A percentile compares a stretch with the other conserved stretches of the same genome.
Evolutionary conservation across 1,140 invertebrate genomes (phyloP).

Genomic region (Carposina sasakii): DNA sequence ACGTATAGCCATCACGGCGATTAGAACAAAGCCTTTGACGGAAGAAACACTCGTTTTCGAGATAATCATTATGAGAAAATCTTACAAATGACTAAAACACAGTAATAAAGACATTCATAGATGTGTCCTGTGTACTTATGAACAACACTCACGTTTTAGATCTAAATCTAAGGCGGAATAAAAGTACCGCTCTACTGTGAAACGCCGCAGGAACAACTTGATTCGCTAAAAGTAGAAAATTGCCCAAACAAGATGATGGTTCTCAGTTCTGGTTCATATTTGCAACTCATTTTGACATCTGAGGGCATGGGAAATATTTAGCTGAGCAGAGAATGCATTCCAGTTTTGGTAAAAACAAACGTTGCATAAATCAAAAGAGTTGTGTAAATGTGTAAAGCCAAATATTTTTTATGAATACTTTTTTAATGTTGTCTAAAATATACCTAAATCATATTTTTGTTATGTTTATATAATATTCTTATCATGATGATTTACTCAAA

Average conservation of each 20-base stretch:
- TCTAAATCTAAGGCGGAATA: slow-evolving; percentile 63
- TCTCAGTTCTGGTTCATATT: no score
- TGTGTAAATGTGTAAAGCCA: no score
- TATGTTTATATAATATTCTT: no score
- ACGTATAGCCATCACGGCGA: slow-evolving; percentile 49
- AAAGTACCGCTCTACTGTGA: slow-evolving; percentile 61
- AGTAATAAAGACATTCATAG: slow-evolving; percentile 71
- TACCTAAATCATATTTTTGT: no score
- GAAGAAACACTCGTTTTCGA: slow-evolving; percentile 63
- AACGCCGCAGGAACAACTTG: slow-evolving; percentile 42
- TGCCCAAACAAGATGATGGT: slow-evolving; percentile 31
- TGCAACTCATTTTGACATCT: no score
- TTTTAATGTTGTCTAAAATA: no score
- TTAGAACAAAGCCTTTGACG: slow-evolving; percentile 68
- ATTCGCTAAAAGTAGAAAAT: slow-evolving; percentile 26
- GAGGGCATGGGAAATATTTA: no score
- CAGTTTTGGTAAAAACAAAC: no score
- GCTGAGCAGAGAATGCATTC: no score
- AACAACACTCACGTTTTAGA: slow-evolving; percentile 66
- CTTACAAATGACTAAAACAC: slow-evolving; percentile 69
- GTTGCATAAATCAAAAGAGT: no score
- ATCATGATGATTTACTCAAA: no score
- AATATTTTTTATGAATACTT: no score
- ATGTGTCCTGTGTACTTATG: slow-evolving; percentile 60
- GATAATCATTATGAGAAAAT: slow-evolving; percentile 72